phyloP scores from a whole-genome alignment of 2,888 invertebrate species.

The Saturnia pavonia region DNA sequence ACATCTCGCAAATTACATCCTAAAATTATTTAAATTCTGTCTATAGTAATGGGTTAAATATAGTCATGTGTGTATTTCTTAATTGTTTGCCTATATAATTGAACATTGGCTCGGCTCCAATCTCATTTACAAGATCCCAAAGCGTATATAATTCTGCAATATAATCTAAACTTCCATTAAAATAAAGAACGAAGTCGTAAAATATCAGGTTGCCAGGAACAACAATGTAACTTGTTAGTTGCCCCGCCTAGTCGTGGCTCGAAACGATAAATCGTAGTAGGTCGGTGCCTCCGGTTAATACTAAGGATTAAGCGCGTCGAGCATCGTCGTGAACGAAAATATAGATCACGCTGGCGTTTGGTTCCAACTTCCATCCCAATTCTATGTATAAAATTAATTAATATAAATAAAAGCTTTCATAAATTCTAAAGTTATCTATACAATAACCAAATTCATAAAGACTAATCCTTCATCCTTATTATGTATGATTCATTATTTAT shows the following conservation, averaged over 20 bases:
- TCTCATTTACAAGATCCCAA: constrained; percentile 11
- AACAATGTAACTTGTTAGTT: constrained; percentile 54
- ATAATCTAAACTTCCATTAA: constrained; percentile 17
- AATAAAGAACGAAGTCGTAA: constrained; percentile 29
- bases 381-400: constrained; percentile 43
- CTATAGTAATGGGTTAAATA: constrained; percentile 32
- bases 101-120: constrained; percentile 7
- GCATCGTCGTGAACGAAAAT: constrained; percentile 55
- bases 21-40: constrained; percentile 45
- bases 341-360: constrained; percentile 54
- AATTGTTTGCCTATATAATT: constrained; percentile 12
- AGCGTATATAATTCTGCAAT: constrained; percentile 31
- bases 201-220: constrained; percentile 51
- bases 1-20: constrained; percentile 47
- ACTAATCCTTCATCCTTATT: not conserved
- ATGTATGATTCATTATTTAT: not conserved
- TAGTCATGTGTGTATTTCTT: constrained; percentile 9
- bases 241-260: constrained; percentile 51
- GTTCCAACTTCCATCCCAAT: constrained; percentile 40
- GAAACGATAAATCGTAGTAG: constrained; percentile 61
- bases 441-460: not conserved
- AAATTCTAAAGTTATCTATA: not conserved
- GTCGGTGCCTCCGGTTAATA: constrained; percentile 61
- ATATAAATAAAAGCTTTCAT: constrained; percentile 14
- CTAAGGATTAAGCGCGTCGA: constrained; percentile 63